phyloP scores from a whole-genome alignment of 2,888 invertebrate species.

The Lordiphosa fenestrarum region DNA sequence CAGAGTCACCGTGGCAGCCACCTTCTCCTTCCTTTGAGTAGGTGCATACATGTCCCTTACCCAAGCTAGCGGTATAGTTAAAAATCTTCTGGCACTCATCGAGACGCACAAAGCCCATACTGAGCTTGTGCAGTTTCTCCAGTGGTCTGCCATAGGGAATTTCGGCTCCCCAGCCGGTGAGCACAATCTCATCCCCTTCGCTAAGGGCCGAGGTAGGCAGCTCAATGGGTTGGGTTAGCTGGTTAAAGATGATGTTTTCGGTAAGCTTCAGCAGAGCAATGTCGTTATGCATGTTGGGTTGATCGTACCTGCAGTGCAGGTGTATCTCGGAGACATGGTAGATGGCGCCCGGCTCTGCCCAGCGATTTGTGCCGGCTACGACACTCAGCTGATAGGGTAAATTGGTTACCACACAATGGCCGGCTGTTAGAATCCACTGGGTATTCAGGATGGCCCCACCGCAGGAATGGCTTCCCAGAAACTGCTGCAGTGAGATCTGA shows the following conservation, averaged over 20 bases:
- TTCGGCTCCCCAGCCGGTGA: slow-evolving; percentile 84
- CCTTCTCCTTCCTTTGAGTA: slow-evolving; percentile 82
- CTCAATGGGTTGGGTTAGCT: slow-evolving; percentile 82
- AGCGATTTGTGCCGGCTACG: slow-evolving; percentile 62
- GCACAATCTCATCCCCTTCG: slow-evolving; percentile 81
- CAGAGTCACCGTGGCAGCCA: slow-evolving; percentile 71
- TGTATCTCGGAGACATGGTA: slow-evolving; percentile 40
- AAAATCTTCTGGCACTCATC: slow-evolving; percentile 81
- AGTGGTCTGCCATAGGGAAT: slow-evolving; percentile 79
- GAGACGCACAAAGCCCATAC: slow-evolving; percentile 81
- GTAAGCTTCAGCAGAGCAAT: slow-evolving; percentile 85
- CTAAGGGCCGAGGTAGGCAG: slow-evolving; percentile 66
- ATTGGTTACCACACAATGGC: slow-evolving; percentile 60
- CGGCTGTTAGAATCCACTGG: slow-evolving; percentile 70
- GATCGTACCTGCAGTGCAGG: slow-evolving; percentile 59
- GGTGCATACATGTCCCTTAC: slow-evolving; percentile 83
- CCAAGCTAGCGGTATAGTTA: slow-evolving; percentile 80
- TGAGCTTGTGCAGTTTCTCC: slow-evolving; percentile 82
- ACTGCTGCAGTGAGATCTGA: slow-evolving; percentile 71
- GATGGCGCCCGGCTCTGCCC: slow-evolving; percentile 39
- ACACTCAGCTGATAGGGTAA: slow-evolving; percentile 38
- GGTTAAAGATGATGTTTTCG: slow-evolving; percentile 81
- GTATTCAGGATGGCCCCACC: slow-evolving; percentile 70
- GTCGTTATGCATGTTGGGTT: slow-evolving; percentile 81
- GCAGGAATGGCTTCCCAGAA: slow-evolving; percentile 60